Evolutionary conservation across 2,888 invertebrate genomes (phyloP).

Genomic region (Synergus laeviventris): DNA sequence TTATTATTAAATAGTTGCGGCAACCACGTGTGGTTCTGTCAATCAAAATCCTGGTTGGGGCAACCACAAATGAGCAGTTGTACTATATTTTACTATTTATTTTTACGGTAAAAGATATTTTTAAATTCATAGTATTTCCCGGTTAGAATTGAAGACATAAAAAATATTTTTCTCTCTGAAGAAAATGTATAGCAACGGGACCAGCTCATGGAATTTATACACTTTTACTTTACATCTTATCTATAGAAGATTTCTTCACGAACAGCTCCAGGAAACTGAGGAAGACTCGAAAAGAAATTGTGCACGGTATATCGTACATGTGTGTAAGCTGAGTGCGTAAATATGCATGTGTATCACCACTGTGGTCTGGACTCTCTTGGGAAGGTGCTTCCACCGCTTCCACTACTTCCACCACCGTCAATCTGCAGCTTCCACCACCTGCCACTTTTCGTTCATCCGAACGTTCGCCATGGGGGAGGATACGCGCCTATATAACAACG

Average conservation of each 20-base stretch:
- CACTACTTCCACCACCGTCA: conserved; percentile 46
- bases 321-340: not conserved
- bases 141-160: no score
- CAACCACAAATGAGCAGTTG: no score
- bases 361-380: conserved; percentile 47
- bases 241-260: not conserved
- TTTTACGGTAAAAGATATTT: no score
- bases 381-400: conserved; percentile 40
- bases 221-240: not conserved
- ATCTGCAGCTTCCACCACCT: conserved; percentile 56
- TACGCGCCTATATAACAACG: conserved; percentile 75
- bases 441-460: conserved; percentile 56
- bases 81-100: no score
- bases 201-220: not conserved
- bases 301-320: not conserved
- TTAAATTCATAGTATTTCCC: no score
- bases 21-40: no score
- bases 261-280: not conserved
- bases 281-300: conserved; percentile 9
- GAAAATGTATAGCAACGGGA: not conserved
- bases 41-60: no score
- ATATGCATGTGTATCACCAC: conserved; percentile 45
- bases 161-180: not conserved
- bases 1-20: no score
- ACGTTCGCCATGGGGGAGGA: conserved; percentile 65